Evolutionary conservation across 1,140 invertebrate genomes (phyloP).

Genomic region (Parapsyche elsis): DNA sequence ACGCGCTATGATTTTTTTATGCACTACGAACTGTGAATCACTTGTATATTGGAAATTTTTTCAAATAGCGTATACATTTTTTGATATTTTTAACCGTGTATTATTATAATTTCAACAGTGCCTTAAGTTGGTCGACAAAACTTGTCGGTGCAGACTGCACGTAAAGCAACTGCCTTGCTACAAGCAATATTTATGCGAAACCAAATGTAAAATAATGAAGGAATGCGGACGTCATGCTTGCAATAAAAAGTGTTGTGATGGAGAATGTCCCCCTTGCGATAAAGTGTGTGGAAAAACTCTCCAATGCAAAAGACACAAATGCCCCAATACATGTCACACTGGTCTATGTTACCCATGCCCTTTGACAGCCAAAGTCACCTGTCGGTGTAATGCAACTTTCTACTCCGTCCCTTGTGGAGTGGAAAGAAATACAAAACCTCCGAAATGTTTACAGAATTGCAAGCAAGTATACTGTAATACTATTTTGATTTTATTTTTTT

Average conservation of each 20-base stretch:
- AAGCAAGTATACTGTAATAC: conserved; percentile 60
- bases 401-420: conserved; percentile 88
- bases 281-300: conserved; percentile 86
- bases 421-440: conserved; percentile 80
- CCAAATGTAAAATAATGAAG: conserved; percentile 84
- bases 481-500: background rate
- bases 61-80: too few species aligned
- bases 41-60: too few species aligned
- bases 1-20: too few species aligned
- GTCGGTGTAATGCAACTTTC: conserved; percentile 83
- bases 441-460: conserved; percentile 80
- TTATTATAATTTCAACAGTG: conserved; percentile 70
- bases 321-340: conserved; percentile 84
- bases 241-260: conserved; percentile 90
- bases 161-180: conserved; percentile 88
- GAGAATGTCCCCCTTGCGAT: conserved; percentile 87
- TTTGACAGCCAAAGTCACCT: conserved; percentile 80
- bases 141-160: conserved; percentile 83
- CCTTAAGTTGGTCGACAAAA: conserved; percentile 81
- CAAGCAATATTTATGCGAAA: conserved; percentile 89
- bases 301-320: conserved; percentile 91
- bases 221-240: conserved; percentile 90
- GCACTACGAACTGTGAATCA: too few species aligned
- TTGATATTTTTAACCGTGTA: too few species aligned
- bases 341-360: conserved; percentile 93